phyloP scores from a whole-genome alignment of 2,888 invertebrate genomes.

The Lepidocyrtoides sp. region DNA sequence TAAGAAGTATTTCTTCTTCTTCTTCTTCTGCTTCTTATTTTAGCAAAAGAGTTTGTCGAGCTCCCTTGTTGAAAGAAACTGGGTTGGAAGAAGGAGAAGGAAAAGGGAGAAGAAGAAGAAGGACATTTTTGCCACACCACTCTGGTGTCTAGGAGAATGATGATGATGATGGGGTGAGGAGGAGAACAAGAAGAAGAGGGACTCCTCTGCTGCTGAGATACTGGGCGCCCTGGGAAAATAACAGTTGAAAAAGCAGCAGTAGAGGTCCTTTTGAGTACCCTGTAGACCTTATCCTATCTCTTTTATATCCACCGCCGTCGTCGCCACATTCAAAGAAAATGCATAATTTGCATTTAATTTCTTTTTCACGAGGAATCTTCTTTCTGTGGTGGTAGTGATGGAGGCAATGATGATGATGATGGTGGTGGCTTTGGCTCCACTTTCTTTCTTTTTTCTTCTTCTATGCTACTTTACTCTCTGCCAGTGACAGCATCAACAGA shows the following conservation, averaged over 20 bases:
- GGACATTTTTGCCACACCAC: too few relatives aligned
- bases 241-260: constrained; percentile 43
- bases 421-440: not conserved
- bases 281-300: not conserved
- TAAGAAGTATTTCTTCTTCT: constrained; percentile 47
- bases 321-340: constrained; percentile 42
- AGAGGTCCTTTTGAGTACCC: not conserved
- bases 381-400: constrained; percentile 25
- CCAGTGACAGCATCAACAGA: not conserved
- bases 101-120: not conserved
- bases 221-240: constrained; percentile 43
- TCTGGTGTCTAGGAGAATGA: too few relatives aligned
- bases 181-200: not conserved
- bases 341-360: constrained; percentile 75
- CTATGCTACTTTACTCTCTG: not conserved
- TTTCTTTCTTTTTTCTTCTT: not conserved
- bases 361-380: constrained; percentile 28
- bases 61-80: not conserved
- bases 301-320: not conserved
- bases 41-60: not conserved
- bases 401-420: not conserved
- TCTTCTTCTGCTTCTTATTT: constrained; percentile 11
- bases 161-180: constrained; percentile 4
- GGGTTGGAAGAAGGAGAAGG: too few relatives aligned
- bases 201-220: not conserved